Conservation (phyloP, 2,113 vertebrate genomes). For the Ophthalmolycus amberensis region DNA sequence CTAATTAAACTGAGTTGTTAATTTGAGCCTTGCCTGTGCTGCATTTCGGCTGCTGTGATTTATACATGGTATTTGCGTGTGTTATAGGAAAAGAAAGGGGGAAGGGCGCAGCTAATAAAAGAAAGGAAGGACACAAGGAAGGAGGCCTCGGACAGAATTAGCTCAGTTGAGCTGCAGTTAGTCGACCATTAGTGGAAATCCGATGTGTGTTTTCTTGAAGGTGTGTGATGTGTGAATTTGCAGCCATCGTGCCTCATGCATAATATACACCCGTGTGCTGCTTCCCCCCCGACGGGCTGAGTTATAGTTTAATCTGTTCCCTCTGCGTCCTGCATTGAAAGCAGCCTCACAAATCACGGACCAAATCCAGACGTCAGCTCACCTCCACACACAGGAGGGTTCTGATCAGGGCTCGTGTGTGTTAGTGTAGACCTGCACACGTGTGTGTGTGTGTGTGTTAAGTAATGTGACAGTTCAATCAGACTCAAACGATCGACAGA, state of each 20-base stretch:
- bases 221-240: not conserved
- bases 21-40: not conserved
- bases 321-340: slow-evolving; percentile 51
- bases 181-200: not conserved
- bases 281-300: slow-evolving; percentile 30
- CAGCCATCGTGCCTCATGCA: slow-evolving; percentile 20
- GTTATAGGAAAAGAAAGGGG: not conserved
- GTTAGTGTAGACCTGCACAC: not conserved
- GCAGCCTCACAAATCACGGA: slow-evolving; percentile 55
- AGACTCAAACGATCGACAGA: not conserved
- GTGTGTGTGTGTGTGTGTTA: not conserved
- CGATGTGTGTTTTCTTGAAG: not conserved
- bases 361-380: not conserved
- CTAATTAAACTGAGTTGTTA: slow-evolving; percentile 6
- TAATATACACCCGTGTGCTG: slow-evolving; percentile 23
- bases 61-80: not conserved
- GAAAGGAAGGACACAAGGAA: not conserved
- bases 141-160: not conserved
- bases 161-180: slow-evolving; percentile 7
- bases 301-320: slow-evolving; percentile 58
- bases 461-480: slow-evolving; percentile 1
- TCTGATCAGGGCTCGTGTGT: not conserved
- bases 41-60: slow-evolving; percentile 28
- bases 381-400: not conserved
- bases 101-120: not conserved